A percentile compares a stretch with the other conserved stretches of the same genome.
Conservation (phyloP, 2,888 invertebrate species). For the Capitulum mitella region DNA sequence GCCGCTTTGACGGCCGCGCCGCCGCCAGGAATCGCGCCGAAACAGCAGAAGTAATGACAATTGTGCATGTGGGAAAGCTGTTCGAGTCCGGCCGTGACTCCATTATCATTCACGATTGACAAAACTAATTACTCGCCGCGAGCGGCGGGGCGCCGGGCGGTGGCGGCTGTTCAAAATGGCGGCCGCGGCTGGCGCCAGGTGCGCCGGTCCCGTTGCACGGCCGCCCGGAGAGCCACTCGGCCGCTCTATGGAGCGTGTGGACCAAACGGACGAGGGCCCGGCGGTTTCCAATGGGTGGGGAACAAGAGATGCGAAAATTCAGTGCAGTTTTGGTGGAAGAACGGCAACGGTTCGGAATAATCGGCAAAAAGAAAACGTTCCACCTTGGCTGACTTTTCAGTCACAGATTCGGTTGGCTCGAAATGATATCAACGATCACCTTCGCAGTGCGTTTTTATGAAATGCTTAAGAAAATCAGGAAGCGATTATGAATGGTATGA, state of each 20-base stretch:
- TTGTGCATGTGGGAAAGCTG: conserved; percentile 19
- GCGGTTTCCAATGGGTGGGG: no score
- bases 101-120: conserved; percentile 1
- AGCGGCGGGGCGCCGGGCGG: not conserved
- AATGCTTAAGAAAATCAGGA: no score
- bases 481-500: no score
- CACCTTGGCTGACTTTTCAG: no score
- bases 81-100: conserved; percentile 20
- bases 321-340: no score
- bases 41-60: not conserved
- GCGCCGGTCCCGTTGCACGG: not conserved
- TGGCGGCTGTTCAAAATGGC: conserved; percentile 1
- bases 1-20: conserved; percentile 4
- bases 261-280: no score
- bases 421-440: no score
- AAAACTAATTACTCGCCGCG: conserved; percentile 5
- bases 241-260: not conserved
- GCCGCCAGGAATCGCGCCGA: not conserved
- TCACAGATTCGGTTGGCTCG: no score
- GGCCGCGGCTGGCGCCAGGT: not conserved
- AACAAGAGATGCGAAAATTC: no score
- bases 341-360: no score
- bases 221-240: no score
- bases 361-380: not conserved
- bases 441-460: no score